Evolutionary conservation across 1,140 invertebrate species (phyloP), one percentile per base, ranked within the genome.

Genomic region (Antheraea mylitta): DNA sequence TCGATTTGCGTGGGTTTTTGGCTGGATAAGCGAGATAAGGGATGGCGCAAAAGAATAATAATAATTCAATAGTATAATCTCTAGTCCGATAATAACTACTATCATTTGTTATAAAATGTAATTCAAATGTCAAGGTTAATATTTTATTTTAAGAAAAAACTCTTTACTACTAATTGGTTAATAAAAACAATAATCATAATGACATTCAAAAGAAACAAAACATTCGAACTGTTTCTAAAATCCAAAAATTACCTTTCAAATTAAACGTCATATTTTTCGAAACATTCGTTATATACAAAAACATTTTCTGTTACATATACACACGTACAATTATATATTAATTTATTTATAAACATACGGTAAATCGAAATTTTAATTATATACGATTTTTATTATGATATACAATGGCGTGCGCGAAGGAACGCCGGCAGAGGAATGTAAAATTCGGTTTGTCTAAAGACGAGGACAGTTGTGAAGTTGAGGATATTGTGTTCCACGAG

Each of bases 371-470:
- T 2, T 30, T 2, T 1, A 59, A 18, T 2, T 19, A 59, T n/a
- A 60, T 60, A 61, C 11, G 5, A 22, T 5, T 30, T 30, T 13
- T 30, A 36, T 36, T 22, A 22, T 61, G 60, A 61, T 22, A 73
- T 77, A 69, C 8, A 61, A 86, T 87, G 85, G 77, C 78, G 13
- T 70, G 63, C 53, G 65, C 74, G 8, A 85, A 82, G 62, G 88
- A 88, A 72, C 75, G 84, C 48, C 82, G 71, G 48, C 84, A 85
- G 72, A 91, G 84, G 64, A 87, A 83, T 36, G 86, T 82, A 1
- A 89, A 83, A 66, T 90, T 89, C 42, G 87, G 82, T 18, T 9
- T 89, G 37, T 86, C 83, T 0, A 87, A 87, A 67, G 45, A 53
- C 45, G 89, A 90, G 45, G 85, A 89, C 53, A 81, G 74, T 53